A percentile compares a stretch with the other conserved stretches of the same genome.
Conservation (phyloP, 2,113 vertebrate species). For the Podiceps cristatus region DNA sequence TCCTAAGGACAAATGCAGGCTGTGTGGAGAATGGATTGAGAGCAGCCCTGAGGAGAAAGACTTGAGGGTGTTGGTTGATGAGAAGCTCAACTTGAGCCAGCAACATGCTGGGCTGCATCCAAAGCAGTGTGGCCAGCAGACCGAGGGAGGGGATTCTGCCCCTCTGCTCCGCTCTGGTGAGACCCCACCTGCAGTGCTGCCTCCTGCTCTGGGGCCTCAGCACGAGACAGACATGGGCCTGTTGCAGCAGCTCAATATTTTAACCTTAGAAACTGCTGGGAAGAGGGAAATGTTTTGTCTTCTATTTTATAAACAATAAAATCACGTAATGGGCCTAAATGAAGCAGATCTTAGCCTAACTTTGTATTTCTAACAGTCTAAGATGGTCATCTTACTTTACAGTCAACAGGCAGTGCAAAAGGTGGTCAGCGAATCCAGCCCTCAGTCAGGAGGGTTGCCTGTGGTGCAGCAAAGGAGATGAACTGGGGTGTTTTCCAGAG, state of each 20-base stretch:
- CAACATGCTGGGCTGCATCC: no score
- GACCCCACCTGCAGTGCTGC: no score
- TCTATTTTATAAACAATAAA: background rate
- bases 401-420: background rate
- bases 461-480: background rate
- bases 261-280: background rate
- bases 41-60: no score
- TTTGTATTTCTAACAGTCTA: background rate
- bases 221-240: no score
- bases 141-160: no score
- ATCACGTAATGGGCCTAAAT: rapidly evolving
- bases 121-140: no score
- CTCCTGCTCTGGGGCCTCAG: no score
- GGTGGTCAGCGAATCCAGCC: background rate
- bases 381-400: background rate
- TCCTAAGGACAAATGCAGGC: no score
- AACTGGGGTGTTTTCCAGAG: background rate
- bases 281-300: background rate
- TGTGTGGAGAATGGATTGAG: no score
- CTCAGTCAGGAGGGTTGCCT: background rate
- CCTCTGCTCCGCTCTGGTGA: no score
- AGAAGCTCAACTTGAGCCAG: no score
- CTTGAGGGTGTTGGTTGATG: no score
- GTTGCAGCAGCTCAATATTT: background rate
- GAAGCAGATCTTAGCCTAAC: background rate